Evolutionary conservation across 2,888 invertebrate genomes (phyloP), one percentile per base, ranked within the genome.

Genomic region (Drosophila trichaetosa): DNA sequence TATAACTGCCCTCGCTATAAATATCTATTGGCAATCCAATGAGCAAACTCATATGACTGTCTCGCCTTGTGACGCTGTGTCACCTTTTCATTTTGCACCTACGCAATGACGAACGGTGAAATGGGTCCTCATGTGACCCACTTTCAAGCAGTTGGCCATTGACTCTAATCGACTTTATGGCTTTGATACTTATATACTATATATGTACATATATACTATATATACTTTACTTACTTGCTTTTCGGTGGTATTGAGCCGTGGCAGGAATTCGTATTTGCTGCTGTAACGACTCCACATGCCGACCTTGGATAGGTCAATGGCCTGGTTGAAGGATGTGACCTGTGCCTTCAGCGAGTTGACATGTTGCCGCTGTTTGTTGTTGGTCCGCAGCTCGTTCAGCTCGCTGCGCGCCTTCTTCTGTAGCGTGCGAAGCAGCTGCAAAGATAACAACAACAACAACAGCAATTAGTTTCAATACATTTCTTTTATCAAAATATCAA

Each of bases 201-300:
- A 40, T 2, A 38, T 5, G n/a, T 2, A 10, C 10, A 10, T n/a
- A 21, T 40, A 40, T n/a, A n/a, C 31, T n/a, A 42, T 42, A 42
- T 16, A 40, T 40, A 40, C 0, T 46, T 6, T 33, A 73, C 82
- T 79, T 56, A 82, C 82, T 49, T 65, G 33, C 3, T 48, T 1
- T 0, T 2, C 40, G 7, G 27, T 83, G 18, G 18, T 34, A 21
- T 81, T 84, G 6, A 91, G 61, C 4, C 76, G 61, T 0, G 91
- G 90, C 76, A 92, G 68, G 72, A 91, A 92, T 5, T 65, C 71
- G 54, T 92, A 92, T 10, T 80, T 71, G 36, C 58, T 69, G 13
- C 79, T 84, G 36, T 78, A n/a, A n/a, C n/a, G n/a, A 5, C 61
- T 54, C 85, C 87, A 91, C 1, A 54, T 59, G 6, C 18, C 34